Base-by-base conservation (phyloP, 2,888 invertebrate species). In the Coelinius sp. region DNA sequence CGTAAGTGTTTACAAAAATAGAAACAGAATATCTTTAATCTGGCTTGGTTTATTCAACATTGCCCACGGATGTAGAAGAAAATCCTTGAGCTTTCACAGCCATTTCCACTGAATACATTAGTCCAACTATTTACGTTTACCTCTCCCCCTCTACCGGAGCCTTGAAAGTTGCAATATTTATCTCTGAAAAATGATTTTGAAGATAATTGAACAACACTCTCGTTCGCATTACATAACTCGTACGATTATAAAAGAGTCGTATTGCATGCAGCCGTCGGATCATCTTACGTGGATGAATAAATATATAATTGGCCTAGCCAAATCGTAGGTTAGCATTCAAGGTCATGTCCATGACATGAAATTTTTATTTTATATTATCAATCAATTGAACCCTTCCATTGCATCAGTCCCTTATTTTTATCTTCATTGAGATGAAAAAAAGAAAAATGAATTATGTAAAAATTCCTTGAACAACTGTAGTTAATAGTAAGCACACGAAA, bases 231-330 rank as follows among this genome's bases (percentile, higher is more conserved):
- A 53, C 64, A 64, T 70, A 65, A 70, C 41, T 35, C 38, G 38
- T n/a, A 52, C 24, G 64, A 64, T 70, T 70, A 70, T 70, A 70
- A 64, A 24, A 70, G 64, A 70, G 72, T 76, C 46, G 68, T 68
- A 71, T 83, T 83, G 82, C 81, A 81, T 80, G 80, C 73, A 73
- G 79, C 73, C 76, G 77, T 79, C 80, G 81, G 81, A 84, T 84
- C 84, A 83, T 81, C 83, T 83, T 84, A 84, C 84, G 83, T 80
- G 77, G 79, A n/a, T 77, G 79, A 83, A 83, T 83, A 82, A 83
- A 82, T 82, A 80, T 83, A 82, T 84, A 84, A 83, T 82, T 83
- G 79, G 81, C 80, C 83, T 82, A 81, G 79, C 78, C 71, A 72
- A 75, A 78, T 79, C 78, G 78, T 80, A 79, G 79, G 46, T 79